Evolutionary conservation across 2,113 vertebrate genomes (phyloP), one percentile per base, ranked within the genome.

Genomic region (Rissa tridactyla): DNA sequence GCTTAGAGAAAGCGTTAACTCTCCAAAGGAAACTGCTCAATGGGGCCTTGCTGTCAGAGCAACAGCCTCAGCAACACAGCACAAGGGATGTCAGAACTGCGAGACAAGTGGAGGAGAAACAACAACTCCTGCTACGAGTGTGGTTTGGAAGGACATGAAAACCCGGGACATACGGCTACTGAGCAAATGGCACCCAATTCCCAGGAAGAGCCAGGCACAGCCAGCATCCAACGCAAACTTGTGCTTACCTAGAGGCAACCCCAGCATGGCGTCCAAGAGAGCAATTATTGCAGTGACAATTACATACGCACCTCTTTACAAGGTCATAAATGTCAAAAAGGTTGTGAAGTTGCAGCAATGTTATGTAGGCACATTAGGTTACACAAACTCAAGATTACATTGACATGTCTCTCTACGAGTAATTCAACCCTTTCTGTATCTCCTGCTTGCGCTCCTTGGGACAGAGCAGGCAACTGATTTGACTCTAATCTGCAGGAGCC

Each of bases 271-370:
- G 6, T n/a, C 36, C 51, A 64, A 69, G 47, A 27, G 8, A 65
- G 47, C 30, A 65, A 12, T 6, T 72, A 29, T 15, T 42, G 52
- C 62, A 85, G 38, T 3, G 5, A n/a, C 30, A 60, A 40, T 26
- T 4, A 30, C 17, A 6, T 0, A 34, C 32, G 19, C 47, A 29
- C 22, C 73, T 55, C 64, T 54, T 26, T 36, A 65, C 10, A 5
- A 0, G 2, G 36, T 13, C 29, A 9, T 0, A 14, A 30, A 16
- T 10, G 22, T 18, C 69, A 64, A 8, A 54, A 77, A 44, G 47
- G 22, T 49, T 30, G 46, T 11, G 19, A 30, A 0, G 0, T 16
- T 57, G 40, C 65, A 55, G 60, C 25, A 77, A 36, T 0, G 0
- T 49, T 60, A 36, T 2, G 15, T 36, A 46, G 49, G 32, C 38